Base-by-base conservation (phyloP, 1,140 invertebrate genomes). In the Daktulosphaira vitifoliae region DNA sequence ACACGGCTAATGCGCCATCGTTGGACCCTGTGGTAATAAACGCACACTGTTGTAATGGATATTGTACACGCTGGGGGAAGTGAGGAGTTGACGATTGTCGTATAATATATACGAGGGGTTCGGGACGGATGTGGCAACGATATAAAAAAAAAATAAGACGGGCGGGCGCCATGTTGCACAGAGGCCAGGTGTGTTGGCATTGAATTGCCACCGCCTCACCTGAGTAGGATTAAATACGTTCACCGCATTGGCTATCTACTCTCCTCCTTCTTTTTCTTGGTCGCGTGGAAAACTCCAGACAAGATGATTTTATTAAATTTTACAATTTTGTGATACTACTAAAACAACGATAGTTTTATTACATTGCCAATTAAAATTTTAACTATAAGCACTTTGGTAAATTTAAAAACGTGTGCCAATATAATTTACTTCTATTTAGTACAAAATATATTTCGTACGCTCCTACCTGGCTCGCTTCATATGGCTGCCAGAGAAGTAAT, bases 1-100 rank as follows among this genome's bases (percentile, higher is more conserved):
- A 62, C 42, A 16, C 22, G 46, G 56, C 56, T 62, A 62, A 62
- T 62, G 56, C 56, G 26, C 56, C 56, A 62, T 48, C 44, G 13
- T 25, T 44, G 23, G 37, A 13, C 52, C 25, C 53, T 25, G 39
- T n/a, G n/a, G n/a, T 59, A 59, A 59, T 44, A 29, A 59, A 59
- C 39, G 53, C 39, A 38, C 42, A 44, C 23, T 59, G n/a, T 33
- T 42, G 42, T 59, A 56, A 56, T 44, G 33, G n/a, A 22, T 53
- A 38, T 23, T 29, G 16, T 7, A 37, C 29, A 20, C 18, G 38
- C 2, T n/a, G 53, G 4, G n/a, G n/a, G 38, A 11, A 18, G 39
- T 37, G 7, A 3, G 16, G 9, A 22, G 23, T 13, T 33, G 29
- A 33, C 29, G 29, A 33, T 33, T 33, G 29, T 33, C 11, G 29